These are phyloP conservation scores for Diplogasteroides magnus DNA, from an alignment of 1,140 invertebrate genomes.

Conservation along the genomic window DNA sequence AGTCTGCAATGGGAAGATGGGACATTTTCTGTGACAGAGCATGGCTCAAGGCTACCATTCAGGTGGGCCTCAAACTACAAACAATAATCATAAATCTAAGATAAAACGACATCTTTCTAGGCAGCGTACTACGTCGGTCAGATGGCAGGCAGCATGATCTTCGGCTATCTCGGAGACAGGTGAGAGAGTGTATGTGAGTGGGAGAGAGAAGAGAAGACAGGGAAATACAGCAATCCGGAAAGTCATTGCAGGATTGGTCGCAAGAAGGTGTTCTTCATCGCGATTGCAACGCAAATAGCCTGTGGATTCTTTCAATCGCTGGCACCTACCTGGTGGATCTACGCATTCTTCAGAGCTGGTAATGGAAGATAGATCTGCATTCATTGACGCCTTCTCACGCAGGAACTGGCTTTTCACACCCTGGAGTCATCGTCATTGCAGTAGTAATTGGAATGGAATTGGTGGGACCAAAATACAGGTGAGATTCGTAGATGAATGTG, in stretches of 20 bases:
- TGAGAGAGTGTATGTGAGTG: no score
- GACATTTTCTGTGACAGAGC: slow-evolving; percentile 47
- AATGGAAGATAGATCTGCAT: neutral
- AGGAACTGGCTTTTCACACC: slow-evolving; percentile 39
- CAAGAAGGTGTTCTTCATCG: slow-evolving; percentile 54
- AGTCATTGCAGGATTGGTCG: slow-evolving; percentile 47
- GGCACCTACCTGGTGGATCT: slow-evolving; percentile 49
- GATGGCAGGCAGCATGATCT: slow-evolving; percentile 50
- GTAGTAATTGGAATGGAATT: slow-evolving; percentile 57
- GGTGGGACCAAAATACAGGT: slow-evolving; percentile 55
- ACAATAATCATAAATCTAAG: no score
- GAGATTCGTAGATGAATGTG: no score
- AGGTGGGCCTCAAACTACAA: slow-evolving; percentile 17
- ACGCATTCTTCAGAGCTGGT: slow-evolving; percentile 31
- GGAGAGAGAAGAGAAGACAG: no score
- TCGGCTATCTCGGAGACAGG: slow-evolving; percentile 51
- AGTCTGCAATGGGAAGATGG: slow-evolving; percentile 32
- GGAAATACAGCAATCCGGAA: neutral
- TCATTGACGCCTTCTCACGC: neutral
- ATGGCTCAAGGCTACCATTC: slow-evolving; percentile 46
- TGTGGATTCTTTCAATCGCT: slow-evolving; percentile 42
- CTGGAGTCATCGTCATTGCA: slow-evolving; percentile 54
- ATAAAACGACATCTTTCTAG: neutral
- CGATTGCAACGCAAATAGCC: slow-evolving; percentile 49
- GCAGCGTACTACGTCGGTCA: slow-evolving; percentile 53